Conservation (phyloP, 2,888 invertebrate genomes). For the Caenorhabditis sulstoni region DNA sequence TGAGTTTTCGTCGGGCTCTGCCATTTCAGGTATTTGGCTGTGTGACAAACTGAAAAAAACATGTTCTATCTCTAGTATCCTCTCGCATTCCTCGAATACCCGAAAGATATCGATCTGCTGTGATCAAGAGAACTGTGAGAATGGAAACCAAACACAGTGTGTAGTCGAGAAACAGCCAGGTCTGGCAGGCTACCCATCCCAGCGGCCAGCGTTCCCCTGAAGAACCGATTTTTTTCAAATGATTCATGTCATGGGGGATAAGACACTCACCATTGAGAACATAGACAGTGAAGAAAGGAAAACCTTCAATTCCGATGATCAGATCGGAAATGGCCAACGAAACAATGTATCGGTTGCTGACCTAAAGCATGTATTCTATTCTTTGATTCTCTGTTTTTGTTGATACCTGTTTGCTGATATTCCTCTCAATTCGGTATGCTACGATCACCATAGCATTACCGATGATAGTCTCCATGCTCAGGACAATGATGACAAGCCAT, state of each 20-base stretch:
- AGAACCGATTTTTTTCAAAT: background rate
- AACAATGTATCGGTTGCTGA: slow-evolving; percentile 80
- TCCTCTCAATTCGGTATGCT: slow-evolving; percentile 77
- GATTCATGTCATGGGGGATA: background rate
- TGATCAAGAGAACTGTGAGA: slow-evolving; percentile 79
- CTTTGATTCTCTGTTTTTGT: background rate
- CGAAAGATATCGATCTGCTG: slow-evolving; percentile 76
- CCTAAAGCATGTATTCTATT: slow-evolving; percentile 60
- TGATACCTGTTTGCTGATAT: slow-evolving; percentile 79
- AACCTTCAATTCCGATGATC: slow-evolving; percentile 80
- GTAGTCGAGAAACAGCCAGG: slow-evolving; percentile 80
- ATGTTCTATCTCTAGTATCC: no score
- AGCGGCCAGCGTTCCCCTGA: slow-evolving; percentile 79
- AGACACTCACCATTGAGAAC: slow-evolving; percentile 75
- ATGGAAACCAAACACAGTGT: slow-evolving; percentile 80
- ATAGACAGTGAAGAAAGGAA: slow-evolving; percentile 80
- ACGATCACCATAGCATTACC: slow-evolving; percentile 80
- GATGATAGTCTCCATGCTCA: slow-evolving; percentile 78
- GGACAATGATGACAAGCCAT: slow-evolving; percentile 73
- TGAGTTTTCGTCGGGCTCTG: slow-evolving; percentile 87
- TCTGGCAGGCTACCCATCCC: slow-evolving; percentile 77
- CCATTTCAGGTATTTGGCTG: slow-evolving; percentile 80
- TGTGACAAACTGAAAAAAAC: slow-evolving; percentile 77
- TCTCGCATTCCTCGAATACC: no score
- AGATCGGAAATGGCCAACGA: slow-evolving; percentile 80